phyloP scores from a whole-genome alignment of 2,888 invertebrate species.

The Sarcophaga subvicina region DNA sequence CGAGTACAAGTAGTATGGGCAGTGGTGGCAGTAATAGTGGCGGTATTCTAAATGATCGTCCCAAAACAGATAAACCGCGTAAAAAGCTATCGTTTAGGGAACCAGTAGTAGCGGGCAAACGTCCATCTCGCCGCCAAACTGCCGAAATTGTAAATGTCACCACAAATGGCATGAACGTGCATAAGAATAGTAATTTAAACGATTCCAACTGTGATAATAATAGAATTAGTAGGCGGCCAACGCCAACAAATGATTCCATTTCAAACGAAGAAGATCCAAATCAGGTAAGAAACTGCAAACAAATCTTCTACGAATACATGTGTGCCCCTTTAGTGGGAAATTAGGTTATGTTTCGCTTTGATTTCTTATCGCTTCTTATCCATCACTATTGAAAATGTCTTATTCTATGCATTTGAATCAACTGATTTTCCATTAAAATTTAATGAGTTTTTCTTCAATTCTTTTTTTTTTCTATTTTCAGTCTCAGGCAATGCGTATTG shows the following conservation, averaged over 20 bases:
- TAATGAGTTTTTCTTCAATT: background rate
- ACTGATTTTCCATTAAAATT: background rate
- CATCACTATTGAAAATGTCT: too few species aligned
- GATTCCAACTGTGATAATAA: conserved; percentile 61
- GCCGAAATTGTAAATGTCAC: conserved; percentile 6
- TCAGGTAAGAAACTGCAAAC: conserved; percentile 49
- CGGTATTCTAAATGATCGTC: conserved; percentile 75
- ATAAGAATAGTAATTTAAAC: conserved; percentile 23
- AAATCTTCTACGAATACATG: too few species aligned
- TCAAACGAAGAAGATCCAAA: conserved; percentile 54
- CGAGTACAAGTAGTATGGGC: conserved; percentile 79
- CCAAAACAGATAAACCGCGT: conserved; percentile 84
- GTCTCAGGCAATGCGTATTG: conserved; percentile 99
- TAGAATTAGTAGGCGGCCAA: conserved; percentile 41
- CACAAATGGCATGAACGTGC: conserved; percentile 49
- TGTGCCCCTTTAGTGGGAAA: too few species aligned
- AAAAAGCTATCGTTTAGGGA: conserved; percentile 95
- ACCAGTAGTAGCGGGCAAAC: conserved; percentile 82
- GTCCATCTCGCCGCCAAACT: conserved; percentile 72
- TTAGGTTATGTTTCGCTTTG: too few species aligned
- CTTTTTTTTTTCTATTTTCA: conserved; percentile 82
- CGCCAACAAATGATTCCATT: conserved; percentile 44
- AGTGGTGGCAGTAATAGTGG: conserved; percentile 79
- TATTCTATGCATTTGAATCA: background rate
- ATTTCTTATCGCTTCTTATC: too few species aligned